phyloP scores from a whole-genome alignment of 2,888 invertebrate genomes.

The Apamea anceps region DNA sequence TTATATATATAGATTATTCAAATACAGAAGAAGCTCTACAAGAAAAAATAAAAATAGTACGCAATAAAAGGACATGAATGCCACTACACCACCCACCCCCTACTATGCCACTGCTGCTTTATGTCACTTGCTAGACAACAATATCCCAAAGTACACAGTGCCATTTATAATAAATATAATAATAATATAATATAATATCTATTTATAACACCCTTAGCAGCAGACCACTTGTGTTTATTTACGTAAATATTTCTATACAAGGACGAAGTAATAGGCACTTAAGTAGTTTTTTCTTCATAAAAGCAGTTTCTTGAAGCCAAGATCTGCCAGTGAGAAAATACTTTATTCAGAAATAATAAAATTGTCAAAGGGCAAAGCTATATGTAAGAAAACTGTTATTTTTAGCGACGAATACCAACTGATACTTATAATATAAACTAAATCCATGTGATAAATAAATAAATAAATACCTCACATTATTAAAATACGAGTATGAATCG shows the following conservation, averaged over 20 bases:
- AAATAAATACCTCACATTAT: conserved; percentile 6
- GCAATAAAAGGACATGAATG: conserved; percentile 6
- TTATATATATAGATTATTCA: too few species aligned
- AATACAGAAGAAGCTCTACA: neutral
- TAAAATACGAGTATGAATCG: conserved; percentile 17
- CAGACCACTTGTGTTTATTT: conserved; percentile 42
- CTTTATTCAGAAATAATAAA: conserved; percentile 11
- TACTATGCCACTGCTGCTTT: too few species aligned
- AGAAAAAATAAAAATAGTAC: neutral
- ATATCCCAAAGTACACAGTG: neutral
- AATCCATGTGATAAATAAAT: neutral
- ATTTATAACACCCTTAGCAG: conserved; percentile 30
- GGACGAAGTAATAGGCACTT: conserved; percentile 24
- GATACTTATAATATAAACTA: too few species aligned
- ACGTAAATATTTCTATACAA: conserved; percentile 28
- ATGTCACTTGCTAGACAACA: conserved; percentile 1
- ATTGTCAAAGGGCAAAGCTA: neutral
- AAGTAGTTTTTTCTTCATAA: conserved; percentile 4
- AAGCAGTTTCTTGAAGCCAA: conserved; percentile 9
- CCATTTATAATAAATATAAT: neutral
- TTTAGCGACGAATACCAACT: too few species aligned
- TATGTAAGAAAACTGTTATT: neutral
- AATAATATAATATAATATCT: too few species aligned
- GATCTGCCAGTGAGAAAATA: neutral
- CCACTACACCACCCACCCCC: too few species aligned